A percentile compares a stretch with the other conserved stretches of the same genome.
Conservation (phyloP, 2,888 invertebrate species). For the Belgica antarctica region DNA sequence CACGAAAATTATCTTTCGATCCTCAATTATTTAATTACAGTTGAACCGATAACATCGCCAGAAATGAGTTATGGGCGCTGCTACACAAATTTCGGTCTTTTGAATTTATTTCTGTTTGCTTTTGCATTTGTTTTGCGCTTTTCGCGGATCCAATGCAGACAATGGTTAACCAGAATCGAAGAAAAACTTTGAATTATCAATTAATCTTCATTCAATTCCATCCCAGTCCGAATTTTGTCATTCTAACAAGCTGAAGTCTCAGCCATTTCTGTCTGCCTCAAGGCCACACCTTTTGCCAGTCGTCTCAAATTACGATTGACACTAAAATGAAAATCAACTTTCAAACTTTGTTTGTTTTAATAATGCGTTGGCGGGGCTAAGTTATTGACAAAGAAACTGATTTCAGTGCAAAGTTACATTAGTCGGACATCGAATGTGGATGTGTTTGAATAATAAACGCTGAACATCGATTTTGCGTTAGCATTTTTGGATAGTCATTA, state of each 20-base stretch:
- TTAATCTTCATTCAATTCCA: too few species aligned
- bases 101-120: not conserved
- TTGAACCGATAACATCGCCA: not conserved
- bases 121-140: not conserved
- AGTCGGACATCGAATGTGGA: not conserved
- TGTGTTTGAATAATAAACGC: not conserved
- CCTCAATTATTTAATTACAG: slow-evolving; percentile 41
- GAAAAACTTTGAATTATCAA: too few species aligned
- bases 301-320: too few species aligned
- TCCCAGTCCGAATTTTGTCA: too few species aligned
- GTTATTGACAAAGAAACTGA: not conserved
- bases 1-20: slow-evolving; percentile 31
- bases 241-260: too few species aligned
- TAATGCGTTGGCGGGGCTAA: not conserved
- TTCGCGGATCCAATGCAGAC: too few species aligned
- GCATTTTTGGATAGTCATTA: not conserved
- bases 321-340: too few species aligned
- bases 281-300: too few species aligned
- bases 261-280: too few species aligned
- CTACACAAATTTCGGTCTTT: not conserved
- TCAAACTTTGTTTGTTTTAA: not conserved
- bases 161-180: too few species aligned
- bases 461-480: not conserved
- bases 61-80: not conserved
- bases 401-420: not conserved